These are phyloP conservation scores for Heloderma charlesbogerti DNA, from an alignment of 2,113 vertebrate species.

Conservation along the genomic window DNA sequence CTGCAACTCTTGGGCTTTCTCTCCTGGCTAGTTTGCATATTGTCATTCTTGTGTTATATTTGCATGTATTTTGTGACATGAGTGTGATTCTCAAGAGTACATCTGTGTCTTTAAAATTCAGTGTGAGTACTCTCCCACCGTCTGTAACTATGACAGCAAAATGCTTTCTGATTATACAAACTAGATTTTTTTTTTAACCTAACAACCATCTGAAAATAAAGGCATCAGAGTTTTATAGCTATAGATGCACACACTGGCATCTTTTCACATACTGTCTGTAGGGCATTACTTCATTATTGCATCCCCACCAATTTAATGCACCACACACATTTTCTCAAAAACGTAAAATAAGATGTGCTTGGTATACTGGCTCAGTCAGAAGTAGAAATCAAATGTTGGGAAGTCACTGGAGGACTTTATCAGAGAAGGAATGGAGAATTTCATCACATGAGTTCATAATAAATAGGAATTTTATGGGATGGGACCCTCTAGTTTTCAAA, in stretches of 20 bases:
- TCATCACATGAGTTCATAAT: neutral
- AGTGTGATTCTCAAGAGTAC: slow-evolving; percentile 32
- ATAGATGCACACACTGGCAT: neutral
- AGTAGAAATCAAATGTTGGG: slow-evolving; percentile 3
- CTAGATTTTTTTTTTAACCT: neutral
- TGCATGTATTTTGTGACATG: slow-evolving; percentile 39
- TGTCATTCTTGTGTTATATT: slow-evolving; percentile 24
- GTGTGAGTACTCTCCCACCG: slow-evolving; percentile 25
- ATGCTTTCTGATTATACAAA: slow-evolving; percentile 35
- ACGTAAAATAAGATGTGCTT: neutral
- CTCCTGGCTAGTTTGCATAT: slow-evolving; percentile 23
- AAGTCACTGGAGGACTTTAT: neutral
- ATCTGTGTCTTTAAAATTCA: slow-evolving; percentile 46
- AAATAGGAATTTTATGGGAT: neutral
- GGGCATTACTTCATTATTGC: slow-evolving; percentile 14
- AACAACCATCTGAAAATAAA: slow-evolving; percentile 7
- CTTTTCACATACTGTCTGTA: neutral
- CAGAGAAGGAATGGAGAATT: neutral
- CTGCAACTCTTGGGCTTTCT: neutral
- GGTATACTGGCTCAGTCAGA: neutral
- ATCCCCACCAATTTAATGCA: neutral
- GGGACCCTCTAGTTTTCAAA: neutral
- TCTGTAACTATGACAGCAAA: slow-evolving; percentile 47
- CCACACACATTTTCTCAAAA: neutral
- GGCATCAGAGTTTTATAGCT: neutral